Base-by-base conservation (phyloP, 1,140 invertebrate species). In the Diachasma alloeum region DNA sequence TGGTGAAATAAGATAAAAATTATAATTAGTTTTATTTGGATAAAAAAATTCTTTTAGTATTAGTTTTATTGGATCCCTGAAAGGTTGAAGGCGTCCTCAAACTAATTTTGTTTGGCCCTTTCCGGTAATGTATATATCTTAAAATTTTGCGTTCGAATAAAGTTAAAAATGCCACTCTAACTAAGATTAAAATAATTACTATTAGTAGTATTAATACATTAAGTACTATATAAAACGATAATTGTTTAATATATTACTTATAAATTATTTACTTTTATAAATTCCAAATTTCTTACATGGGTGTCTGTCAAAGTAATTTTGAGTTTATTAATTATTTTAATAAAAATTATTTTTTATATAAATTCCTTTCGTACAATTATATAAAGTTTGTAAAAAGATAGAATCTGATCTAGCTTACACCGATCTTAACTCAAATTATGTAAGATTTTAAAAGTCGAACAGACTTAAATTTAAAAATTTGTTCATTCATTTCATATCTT, bases 341-440 rank as follows among this genome's bases (percentile, higher is more conserved):
- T 87, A 88, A 89, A 85, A 84, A 83, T 82, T 85, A 83, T 84
- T 84, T 81, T 63, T 77, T 85, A 81, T 88, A 86, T 80, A 82
- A 83, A 85, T 81, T 93, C 92, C 92, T 93, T 93, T 93, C 91
- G 92, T 93, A 93, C 91, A 92, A 93, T 90, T 91, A 89, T 48
- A 48, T 48, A 48, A 15, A 8, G 5, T 48, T 48, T 15, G 5
- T 8, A 48, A 8, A 91, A 90, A 92, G 91, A 93, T 93, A 94
- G 91, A 94, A 94, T 92, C 93, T 92, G 91, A 94, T 92, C 93
- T 94, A 92, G 92, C 91, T 93, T 85, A 93, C 92, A 87, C 74
- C 92, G 92, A 91, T 93, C 88, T 93, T 90, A 93, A 94, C 93
- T 94, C 93, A 94, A 91, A 93, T 94, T 92, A 94, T 93, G 93